These are phyloP conservation scores for Drosophila truncata DNA, from an alignment of 1,140 invertebrate species.

Conservation along the genomic window DNA sequence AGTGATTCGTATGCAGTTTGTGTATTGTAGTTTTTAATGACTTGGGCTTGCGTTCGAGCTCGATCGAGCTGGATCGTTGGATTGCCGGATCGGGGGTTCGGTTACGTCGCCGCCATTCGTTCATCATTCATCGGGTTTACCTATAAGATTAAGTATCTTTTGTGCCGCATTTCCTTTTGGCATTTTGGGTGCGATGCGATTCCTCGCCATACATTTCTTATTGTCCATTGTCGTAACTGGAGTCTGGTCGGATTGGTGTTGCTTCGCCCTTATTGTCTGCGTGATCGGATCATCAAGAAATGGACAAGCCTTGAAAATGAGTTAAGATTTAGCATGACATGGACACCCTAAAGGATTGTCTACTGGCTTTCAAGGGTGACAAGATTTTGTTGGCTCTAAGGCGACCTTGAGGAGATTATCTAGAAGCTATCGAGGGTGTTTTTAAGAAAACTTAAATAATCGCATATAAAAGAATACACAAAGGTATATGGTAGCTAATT, in stretches of 20 bases:
- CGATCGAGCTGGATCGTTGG: slow-evolving; percentile 34
- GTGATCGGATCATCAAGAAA: slow-evolving; percentile 49
- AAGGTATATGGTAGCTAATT: neutral
- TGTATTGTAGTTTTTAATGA: slow-evolving; percentile 83
- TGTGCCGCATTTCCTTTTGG: slow-evolving; percentile 71
- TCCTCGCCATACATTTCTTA: slow-evolving; percentile 56
- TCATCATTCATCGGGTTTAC: slow-evolving; percentile 81
- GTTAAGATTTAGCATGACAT: slow-evolving; percentile 36
- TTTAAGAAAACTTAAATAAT: too few relatives aligned
- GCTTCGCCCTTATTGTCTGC: slow-evolving; percentile 41
- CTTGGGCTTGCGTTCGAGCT: slow-evolving; percentile 78
- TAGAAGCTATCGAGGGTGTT: neutral
- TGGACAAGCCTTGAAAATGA: slow-evolving; percentile 41
- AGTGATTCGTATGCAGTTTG: slow-evolving; percentile 83
- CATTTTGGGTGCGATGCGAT: slow-evolving; percentile 54
- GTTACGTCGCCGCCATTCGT: slow-evolving; percentile 70
- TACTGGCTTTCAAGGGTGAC: neutral
- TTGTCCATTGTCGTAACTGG: slow-evolving; percentile 60
- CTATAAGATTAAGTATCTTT: slow-evolving; percentile 83
- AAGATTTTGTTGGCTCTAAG: too few relatives aligned
- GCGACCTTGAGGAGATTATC: neutral
- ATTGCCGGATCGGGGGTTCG: slow-evolving; percentile 64
- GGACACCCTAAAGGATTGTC: slow-evolving; percentile 3
- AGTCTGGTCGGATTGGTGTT: slow-evolving; percentile 21
- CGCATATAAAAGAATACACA: too few relatives aligned